These are phyloP conservation scores for Anguilla megastoma DNA, from an alignment of 2,797 vertebrate genomes.

Conservation along the genomic window DNA sequence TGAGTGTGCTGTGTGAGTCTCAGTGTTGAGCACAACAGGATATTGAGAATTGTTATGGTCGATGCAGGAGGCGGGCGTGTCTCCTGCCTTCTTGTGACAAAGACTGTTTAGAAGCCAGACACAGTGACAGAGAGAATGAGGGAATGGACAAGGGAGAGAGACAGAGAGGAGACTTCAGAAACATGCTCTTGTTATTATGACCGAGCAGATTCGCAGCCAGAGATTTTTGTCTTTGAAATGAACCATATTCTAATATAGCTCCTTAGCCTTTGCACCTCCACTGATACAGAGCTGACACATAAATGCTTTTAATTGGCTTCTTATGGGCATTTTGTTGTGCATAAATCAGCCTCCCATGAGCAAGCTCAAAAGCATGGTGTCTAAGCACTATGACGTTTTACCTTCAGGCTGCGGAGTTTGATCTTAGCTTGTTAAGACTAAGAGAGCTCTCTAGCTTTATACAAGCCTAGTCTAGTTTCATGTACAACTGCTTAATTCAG, in stretches of 20 bases:
- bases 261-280: neutral
- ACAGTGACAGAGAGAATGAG: neutral
- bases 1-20: conserved; percentile 5
- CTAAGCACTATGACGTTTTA: neutral
- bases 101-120: neutral
- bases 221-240: neutral
- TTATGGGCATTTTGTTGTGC: neutral
- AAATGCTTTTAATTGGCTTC: neutral
- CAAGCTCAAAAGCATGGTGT: neutral
- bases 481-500: neutral
- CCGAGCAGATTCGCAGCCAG: neutral
- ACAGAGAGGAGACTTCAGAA: neutral
- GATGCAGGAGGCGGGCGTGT: conserved; percentile 19
- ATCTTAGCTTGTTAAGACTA: neutral
- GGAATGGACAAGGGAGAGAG: neutral
- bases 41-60: conserved; percentile 22
- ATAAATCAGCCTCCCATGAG: neutral
- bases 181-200: neutral
- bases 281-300: neutral
- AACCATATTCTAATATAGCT: neutral
- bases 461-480: neutral
- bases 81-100: conserved; percentile 9
- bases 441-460: neutral
- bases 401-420: neutral
- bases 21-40: conserved; percentile 38